Evolutionary conservation across 2,888 invertebrate genomes (phyloP), one percentile per base, ranked within the genome.

Genomic region (Pandemis corylana): DNA sequence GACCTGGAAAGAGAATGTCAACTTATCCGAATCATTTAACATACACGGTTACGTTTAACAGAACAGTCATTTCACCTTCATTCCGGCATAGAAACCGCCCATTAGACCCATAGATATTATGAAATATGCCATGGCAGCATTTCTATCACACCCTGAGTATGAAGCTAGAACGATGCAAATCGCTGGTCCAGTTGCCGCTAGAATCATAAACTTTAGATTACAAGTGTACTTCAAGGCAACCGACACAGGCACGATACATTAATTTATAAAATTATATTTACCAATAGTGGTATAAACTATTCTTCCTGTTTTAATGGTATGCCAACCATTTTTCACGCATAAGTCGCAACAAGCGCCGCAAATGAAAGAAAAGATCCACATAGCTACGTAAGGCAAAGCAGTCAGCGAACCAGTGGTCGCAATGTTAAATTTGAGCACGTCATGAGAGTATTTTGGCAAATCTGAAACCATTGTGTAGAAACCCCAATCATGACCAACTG

Each of bases 381-480:
- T 96, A 3, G 96, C 95, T 20, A 96, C 88, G 81, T 96, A 96
- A 0, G 96, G 96, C 20, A 96, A 80, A 0, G 96, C 95, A 0
- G 96, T 96, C 73, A 96, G 90, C 1, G 94, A 89, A 0, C 96
- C 96, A 76, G 96, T 96, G 79, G 95, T 92, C 51, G 95, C 90
- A 56, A 96, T 96, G 80, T 96, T 93, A 84, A 94, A 96, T 81
- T 96, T 95, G 63, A 96, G 88, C 0, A 96, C 95, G 78, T 96
- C 96, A 76, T 95, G 95, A 81, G 96, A 96, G 86, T 96, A 96
- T 76, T 96, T 96, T 0, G 97, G 96, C 13, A 97, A 90, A 82
- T 96, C 96, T n/a, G 96, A 96, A 49, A 96, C 95, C 95, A 97
- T 96, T 36, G 96, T 96, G 84, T 96, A 96, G 86, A 96, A 96